Base-by-base conservation (phyloP, 2,888 invertebrate species). In the Octonoba sinensis region DNA sequence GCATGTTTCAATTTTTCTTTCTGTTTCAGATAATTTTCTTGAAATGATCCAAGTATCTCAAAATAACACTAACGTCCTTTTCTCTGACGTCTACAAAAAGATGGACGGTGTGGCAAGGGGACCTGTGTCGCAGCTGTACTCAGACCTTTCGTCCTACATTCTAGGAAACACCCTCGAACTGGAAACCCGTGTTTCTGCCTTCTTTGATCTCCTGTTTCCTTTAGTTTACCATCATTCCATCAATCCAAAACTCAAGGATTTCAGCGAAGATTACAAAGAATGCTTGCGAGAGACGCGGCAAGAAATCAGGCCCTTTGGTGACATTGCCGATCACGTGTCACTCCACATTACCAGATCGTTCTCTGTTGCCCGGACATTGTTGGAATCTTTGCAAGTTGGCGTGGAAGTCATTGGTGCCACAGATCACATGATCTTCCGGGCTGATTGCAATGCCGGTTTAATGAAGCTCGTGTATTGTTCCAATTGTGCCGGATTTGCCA, bases 131-230 rank as follows among this genome's bases (percentile, higher is more conserved):
- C 89, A 91, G 44, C 91, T 96, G 56, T 96, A 95, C 90, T 91
- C 92, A 78, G 93, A 93, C 87, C 92, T 95, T 85, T 90, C 92
- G 87, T 90, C 90, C 86, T 92, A 90, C 88, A 88, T 91, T 73
- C 84, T 86, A 60, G 83, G 78, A 6, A 44, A 66, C 47, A 70
- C 69, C 13, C 65, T 84, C 12, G 91, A 92, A 86, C 90, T 95
- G 51, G 91, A 92, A 86, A 89, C 86, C n/a, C 86, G 86, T 57
- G 86, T 88, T n/a, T 83, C 85, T 12, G 83, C 84, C 74, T 96
- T 96, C 91, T 96, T 96, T 90, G 91, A 92, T 70, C 92, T 93
- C 83, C 91, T 96, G 70, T 96, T 96, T 88, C 94, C 94, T 1
- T 91, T 93, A 69, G 93, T 94, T 27, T 95, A 93, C 87, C 93